Percentiles rank a stretch among this genome's conserved stretches.
These are phyloP conservation scores for Desmophyllum pertusum DNA, from an alignment of 92 coral and sea anemone species.

Conservation along the genomic window DNA sequence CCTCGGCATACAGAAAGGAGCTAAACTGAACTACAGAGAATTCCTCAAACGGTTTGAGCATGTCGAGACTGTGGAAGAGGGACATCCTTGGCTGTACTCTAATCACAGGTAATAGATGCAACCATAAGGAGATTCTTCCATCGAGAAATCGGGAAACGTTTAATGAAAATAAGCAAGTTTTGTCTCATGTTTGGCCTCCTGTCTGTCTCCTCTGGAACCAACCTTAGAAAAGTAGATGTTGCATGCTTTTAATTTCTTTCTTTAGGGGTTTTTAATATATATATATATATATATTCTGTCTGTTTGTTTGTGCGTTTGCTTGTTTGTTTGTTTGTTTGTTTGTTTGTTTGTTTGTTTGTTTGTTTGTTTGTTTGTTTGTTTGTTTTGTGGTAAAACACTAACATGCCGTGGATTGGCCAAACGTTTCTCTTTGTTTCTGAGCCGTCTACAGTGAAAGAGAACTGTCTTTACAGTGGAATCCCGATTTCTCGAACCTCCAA, in stretches of 20 bases:
- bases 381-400: background rate
- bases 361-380: background rate
- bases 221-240: no score
- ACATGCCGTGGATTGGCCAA: background rate
- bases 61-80: constrained; percentile 85
- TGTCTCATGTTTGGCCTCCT: background rate
- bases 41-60: constrained; percentile 91
- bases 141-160: background rate
- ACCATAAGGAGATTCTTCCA: background rate
- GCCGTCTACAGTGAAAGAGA: no score
- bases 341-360: no score
- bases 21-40: constrained; percentile 86
- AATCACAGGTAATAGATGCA: constrained; percentile 67
- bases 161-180: background rate
- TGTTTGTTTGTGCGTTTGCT: no score
- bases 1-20: constrained; percentile 79
- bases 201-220: no score
- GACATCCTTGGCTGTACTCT: constrained; percentile 95
- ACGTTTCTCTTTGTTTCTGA: no score
- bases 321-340: no score
- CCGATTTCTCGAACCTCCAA: no score
- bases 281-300: no score
- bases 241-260: no score
- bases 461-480: background rate
- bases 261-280: no score